phyloP scores from a whole-genome alignment of 1,140 invertebrate genomes.

The Sarcophaga bullata region DNA sequence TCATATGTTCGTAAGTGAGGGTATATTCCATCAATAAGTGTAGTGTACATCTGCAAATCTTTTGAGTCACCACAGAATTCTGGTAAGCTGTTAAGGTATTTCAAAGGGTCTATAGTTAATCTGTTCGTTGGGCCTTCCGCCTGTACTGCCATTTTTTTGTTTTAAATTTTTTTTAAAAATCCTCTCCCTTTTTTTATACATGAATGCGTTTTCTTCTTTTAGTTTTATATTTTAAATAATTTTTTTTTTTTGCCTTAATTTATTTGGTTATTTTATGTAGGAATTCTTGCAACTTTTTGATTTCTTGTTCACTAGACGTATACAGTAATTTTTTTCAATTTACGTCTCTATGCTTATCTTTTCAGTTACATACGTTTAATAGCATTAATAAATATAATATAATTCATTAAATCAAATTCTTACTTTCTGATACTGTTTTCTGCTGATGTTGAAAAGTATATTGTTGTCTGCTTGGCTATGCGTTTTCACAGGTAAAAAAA shows the following conservation, averaged over 20 bases:
- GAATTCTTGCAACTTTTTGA: background rate
- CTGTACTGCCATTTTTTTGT: too few relatives aligned
- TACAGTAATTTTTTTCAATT: conserved; percentile 21
- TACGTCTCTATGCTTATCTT: background rate
- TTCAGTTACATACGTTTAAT: conserved; percentile 3
- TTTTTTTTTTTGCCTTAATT: background rate
- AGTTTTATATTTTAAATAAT: background rate
- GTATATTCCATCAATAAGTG: background rate
- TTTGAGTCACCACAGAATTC: background rate
- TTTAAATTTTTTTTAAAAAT: background rate
- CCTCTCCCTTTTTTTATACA: too few relatives aligned
- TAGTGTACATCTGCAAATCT: background rate
- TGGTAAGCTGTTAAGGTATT: background rate
- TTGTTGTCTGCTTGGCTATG: too few relatives aligned
- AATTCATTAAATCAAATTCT: background rate
- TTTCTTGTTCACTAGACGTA: background rate
- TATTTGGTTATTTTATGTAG: background rate
- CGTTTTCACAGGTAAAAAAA: too few relatives aligned
- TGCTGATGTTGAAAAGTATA: too few relatives aligned
- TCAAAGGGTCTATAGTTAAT: background rate
- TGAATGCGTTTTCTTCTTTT: background rate
- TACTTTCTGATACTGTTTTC: background rate
- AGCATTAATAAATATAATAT: too few relatives aligned
- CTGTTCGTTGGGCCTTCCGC: too few relatives aligned
- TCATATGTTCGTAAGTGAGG: background rate